Percentiles rank a stretch among this genome's conserved stretches.
Conservation (phyloP, 2,113 vertebrate species). For the Rhinopomastus cyanomelas region DNA sequence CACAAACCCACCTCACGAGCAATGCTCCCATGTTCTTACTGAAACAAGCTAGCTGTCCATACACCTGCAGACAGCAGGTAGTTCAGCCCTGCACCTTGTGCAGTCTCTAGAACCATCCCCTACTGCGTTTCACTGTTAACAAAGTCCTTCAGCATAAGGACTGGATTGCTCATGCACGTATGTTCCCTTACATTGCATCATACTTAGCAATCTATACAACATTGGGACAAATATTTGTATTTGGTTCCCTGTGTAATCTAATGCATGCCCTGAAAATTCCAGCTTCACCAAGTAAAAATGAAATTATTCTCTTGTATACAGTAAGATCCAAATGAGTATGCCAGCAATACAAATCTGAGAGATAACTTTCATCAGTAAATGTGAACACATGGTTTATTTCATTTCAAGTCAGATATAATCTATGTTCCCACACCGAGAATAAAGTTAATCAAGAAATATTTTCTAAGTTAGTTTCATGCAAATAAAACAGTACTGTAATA, state of each 20-base stretch:
- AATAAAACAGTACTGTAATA: constrained; percentile 16
- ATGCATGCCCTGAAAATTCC: background rate
- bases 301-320: background rate
- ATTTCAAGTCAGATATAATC: constrained; percentile 46
- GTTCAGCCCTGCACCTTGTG: no score
- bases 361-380: background rate
- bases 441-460: constrained; percentile 27
- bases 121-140: no score
- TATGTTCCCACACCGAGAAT: constrained; percentile 35
- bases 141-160: no score
- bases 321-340: background rate
- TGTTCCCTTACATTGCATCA: no score
- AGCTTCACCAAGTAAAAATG: background rate
- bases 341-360: background rate
- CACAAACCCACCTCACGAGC: no score
- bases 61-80: no score
- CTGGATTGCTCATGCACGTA: no score
- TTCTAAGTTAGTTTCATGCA: constrained; percentile 31
- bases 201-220: background rate
- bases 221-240: background rate
- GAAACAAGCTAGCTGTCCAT: no score
- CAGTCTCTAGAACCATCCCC: no score
- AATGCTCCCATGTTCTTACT: no score
- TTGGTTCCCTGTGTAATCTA: background rate
- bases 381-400: constrained; percentile 38